phyloP scores from a whole-genome alignment of 2,888 invertebrate species.

The Morpho helenor region DNA sequence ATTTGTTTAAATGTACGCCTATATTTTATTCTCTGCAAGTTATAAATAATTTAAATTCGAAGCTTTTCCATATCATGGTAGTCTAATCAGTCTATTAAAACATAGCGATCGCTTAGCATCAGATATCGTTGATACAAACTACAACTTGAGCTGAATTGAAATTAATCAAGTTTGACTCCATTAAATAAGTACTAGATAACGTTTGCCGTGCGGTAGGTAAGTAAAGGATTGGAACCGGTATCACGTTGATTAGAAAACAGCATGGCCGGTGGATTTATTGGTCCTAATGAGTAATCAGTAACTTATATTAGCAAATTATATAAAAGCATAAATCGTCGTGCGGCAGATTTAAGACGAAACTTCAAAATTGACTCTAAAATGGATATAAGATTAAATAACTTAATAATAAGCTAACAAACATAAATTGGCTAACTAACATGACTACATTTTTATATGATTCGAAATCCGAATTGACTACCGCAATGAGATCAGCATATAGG shows the following conservation, averaged over 20 bases:
- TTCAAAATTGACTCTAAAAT: too few relatives aligned
- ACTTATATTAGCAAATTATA: too few relatives aligned
- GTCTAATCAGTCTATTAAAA: conserved; percentile 11
- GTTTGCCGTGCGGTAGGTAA: conserved; percentile 24
- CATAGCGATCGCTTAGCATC: conserved; percentile 20
- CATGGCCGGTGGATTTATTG: conserved; percentile 18
- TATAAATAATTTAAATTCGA: conserved; percentile 11
- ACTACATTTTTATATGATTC: too few relatives aligned
- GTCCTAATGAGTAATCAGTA: conserved; percentile 17
- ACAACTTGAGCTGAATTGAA: conserved; percentile 23
- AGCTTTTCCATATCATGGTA: conserved; percentile 1
- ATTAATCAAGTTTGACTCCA: conserved; percentile 29
- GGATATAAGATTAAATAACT: too few relatives aligned
- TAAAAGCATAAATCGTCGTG: too few relatives aligned
- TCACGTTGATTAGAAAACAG: conserved; percentile 16
- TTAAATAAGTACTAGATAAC: conserved; percentile 26
- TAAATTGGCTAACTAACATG: too few relatives aligned
- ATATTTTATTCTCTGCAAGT: too few relatives aligned
- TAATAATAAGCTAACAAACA: too few relatives aligned
- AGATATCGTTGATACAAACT: conserved; percentile 21
- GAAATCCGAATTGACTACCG: too few relatives aligned
- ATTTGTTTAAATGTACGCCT: too few relatives aligned
- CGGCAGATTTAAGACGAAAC: too few relatives aligned
- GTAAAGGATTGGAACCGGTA: conserved; percentile 22
- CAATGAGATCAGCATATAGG: too few relatives aligned